Conservation (phyloP, 2,113 vertebrate species). For the Athene cunicularia region DNA sequence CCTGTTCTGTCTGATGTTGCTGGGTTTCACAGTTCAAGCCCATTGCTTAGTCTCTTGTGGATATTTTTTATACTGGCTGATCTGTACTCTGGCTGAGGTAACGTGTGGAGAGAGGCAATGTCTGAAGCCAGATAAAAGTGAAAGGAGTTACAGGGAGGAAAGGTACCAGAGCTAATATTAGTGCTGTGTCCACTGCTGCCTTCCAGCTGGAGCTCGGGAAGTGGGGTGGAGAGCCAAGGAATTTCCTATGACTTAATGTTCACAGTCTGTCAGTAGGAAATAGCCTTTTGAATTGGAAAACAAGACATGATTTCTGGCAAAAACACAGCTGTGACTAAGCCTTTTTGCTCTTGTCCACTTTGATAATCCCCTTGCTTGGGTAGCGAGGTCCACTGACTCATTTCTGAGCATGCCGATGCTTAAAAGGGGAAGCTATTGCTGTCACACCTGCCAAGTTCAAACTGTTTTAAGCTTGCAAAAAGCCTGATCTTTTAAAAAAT, state of each 20-base stretch:
- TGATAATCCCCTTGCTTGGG: background rate
- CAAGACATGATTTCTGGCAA: conserved; percentile 31
- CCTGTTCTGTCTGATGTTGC: background rate
- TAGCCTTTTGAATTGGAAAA: conserved; percentile 36
- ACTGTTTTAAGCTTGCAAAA: background rate
- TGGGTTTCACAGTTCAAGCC: background rate
- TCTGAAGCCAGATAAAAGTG: conserved; percentile 40
- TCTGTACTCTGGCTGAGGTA: background rate
- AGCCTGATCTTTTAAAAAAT: background rate
- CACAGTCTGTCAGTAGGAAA: conserved; percentile 58
- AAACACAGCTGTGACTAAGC: conserved; percentile 42
- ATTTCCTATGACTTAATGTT: conserved; percentile 54
- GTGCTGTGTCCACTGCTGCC: background rate
- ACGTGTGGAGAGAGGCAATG: background rate
- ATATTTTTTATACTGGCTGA: background rate
- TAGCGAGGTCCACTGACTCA: background rate
- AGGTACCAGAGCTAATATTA: conserved; percentile 34
- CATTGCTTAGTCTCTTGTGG: background rate
- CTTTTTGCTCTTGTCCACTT: background rate
- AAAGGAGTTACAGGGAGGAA: background rate
- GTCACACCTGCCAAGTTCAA: background rate
- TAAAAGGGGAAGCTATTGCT: background rate
- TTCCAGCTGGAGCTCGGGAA: conserved; percentile 41
- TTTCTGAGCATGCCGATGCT: background rate
- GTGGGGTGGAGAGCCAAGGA: conserved; percentile 31